Base-by-base conservation (phyloP, 2,113 vertebrate species). In the Mystacornis crossleyi region DNA sequence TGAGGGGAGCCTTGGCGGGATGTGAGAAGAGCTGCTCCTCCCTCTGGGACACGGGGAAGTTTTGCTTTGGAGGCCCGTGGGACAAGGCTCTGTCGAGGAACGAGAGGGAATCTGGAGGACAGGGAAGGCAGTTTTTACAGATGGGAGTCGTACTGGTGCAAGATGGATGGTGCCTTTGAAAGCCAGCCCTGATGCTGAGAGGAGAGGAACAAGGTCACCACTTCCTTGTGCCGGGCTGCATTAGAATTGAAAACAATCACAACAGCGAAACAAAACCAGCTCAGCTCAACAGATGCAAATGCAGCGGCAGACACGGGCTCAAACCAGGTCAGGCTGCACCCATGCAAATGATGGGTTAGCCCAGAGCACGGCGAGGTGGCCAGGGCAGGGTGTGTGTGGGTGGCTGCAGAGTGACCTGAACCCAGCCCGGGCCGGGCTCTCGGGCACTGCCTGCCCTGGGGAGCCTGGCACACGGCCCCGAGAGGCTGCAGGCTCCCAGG, bases 201-300 rank as follows among this genome's bases (percentile, higher is more conserved):
- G 20, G 16, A 47, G 31, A 65, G 66, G 74, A 94, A 71, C 1
- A 7, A 66, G 80, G 92, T 79, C 80, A 60, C 72, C 64, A 18
- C 92, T 95, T 90, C 88, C 88, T 55, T 14, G n/a, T 73, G 71
- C 81, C 57, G 38, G 23, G 57, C 70, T 38, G 69, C 85, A 57
- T 93, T 77, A 66, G 82, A 75, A 87, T 62, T 7, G 74, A 86
- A 92, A 96, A 93, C 95, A 95, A 86, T 93, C 85, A 36, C 47
- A 40, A 2, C 66, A 86, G 75, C 13, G 31, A 91, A 91, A 95
- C 92, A 90, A 95, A 96, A 92, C 96, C 94, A 96, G 93, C 96
- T 94, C 92, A 93, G 93, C 95, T 53, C 51, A 25, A 57, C 31
- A 29, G 95, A 95, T 96, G 93, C 96, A 96, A 97, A 97, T 93